phyloP scores from a whole-genome alignment of 2,888 invertebrate genomes.

The Allygus modestus region DNA sequence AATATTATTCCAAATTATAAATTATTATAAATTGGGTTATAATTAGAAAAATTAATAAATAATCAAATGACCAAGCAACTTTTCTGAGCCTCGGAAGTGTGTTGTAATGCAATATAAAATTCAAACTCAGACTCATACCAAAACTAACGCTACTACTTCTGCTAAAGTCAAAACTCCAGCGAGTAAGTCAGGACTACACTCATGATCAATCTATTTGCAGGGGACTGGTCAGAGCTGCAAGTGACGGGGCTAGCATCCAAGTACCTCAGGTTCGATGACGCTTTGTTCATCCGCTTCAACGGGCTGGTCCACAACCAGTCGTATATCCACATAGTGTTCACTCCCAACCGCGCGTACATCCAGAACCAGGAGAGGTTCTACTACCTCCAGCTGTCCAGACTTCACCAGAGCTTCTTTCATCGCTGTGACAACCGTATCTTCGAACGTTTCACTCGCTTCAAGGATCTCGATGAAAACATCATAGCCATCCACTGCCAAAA shows the following conservation, averaged over 20 bases:
- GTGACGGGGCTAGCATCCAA: constrained; percentile 37
- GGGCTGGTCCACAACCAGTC: constrained; percentile 54
- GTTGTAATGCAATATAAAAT: too few species aligned
- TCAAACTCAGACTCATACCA: too few species aligned
- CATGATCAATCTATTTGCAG: constrained; percentile 17
- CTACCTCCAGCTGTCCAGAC: constrained; percentile 46
- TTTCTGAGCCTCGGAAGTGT: too few species aligned
- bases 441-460: constrained; percentile 57
- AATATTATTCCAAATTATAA: too few species aligned
- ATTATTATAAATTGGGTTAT: too few species aligned
- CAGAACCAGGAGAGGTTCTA: constrained; percentile 59
- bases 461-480: constrained; percentile 57
- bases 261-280: constrained; percentile 48
- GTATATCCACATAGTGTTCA: constrained; percentile 57
- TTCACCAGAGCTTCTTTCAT: constrained; percentile 51
- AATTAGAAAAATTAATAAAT: too few species aligned
- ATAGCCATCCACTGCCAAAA: constrained; percentile 49
- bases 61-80: too few species aligned
- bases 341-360: constrained; percentile 43
- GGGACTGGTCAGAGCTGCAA: constrained; percentile 58
- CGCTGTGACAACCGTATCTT: constrained; percentile 59
- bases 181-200: too few species aligned
- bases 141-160: too few species aligned
- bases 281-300: constrained; percentile 56
- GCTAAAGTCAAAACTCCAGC: too few species aligned